These are phyloP conservation scores for Drosophila neocordata DNA, from an alignment of 1,140 invertebrate species.

Conservation along the genomic window DNA sequence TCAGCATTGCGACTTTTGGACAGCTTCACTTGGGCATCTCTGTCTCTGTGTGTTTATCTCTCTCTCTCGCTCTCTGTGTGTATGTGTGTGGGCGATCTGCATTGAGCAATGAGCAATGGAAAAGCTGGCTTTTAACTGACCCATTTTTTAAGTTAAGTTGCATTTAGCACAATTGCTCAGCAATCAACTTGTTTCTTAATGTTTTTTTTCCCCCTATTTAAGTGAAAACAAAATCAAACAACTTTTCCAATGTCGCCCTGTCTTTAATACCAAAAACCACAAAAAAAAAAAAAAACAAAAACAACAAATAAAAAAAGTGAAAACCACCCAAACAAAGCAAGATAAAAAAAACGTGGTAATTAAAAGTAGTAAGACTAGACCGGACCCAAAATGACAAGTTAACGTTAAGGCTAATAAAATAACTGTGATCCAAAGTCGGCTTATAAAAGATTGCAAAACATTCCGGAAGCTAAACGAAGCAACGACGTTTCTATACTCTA, in stretches of 20 bases:
- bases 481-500: background rate
- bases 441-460: background rate
- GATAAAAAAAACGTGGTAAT: background rate
- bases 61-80: background rate
- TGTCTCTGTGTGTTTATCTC: background rate
- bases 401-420: background rate
- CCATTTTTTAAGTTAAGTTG: background rate
- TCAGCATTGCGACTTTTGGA: background rate
- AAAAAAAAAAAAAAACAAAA: background rate
- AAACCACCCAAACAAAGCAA: background rate
- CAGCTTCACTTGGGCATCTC: conserved; percentile 1
- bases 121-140: conserved; percentile 4
- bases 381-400: background rate
- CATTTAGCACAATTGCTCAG: background rate
- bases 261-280: background rate
- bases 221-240: conserved; percentile 72
- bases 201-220: conserved; percentile 1
- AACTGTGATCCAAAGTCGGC: background rate
- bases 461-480: background rate
- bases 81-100: background rate
- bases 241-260: conserved; percentile 66
- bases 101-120: conserved; percentile 8
- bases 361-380: background rate
- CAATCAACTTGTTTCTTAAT: conserved; percentile 6
- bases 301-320: conserved; percentile 1